phyloP scores from a whole-genome alignment of 2,113 vertebrate genomes.

The Trichomycterus rosablanca region DNA sequence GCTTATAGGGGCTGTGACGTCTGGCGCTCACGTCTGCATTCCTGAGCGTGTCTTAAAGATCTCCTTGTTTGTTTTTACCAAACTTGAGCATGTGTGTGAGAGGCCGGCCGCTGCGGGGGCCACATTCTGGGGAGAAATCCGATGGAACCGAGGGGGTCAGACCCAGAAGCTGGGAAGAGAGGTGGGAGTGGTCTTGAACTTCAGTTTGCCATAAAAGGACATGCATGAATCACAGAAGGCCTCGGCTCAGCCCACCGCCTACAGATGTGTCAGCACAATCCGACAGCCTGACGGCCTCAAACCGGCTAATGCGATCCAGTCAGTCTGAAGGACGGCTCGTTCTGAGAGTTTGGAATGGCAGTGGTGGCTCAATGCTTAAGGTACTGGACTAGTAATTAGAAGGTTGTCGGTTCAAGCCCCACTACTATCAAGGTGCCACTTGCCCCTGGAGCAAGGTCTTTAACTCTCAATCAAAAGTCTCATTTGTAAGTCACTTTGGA shows the following conservation, averaged over 20 bases:
- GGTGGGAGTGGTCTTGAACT: constrained; percentile 26
- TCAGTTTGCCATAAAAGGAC: constrained; percentile 55
- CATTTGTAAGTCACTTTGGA: too few species aligned
- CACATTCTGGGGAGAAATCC: constrained; percentile 36
- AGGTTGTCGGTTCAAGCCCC: too few species aligned
- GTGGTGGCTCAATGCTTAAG: too few species aligned
- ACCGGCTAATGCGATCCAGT: neutral
- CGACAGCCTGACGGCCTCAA: constrained; percentile 25
- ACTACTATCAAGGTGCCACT: too few species aligned
- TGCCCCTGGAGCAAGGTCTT: too few species aligned
- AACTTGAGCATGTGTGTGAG: constrained; percentile 47
- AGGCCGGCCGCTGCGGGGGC: constrained; percentile 2
- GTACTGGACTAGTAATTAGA: too few species aligned
- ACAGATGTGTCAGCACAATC: constrained; percentile 53
- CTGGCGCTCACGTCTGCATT: constrained; percentile 26
- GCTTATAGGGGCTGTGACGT: constrained; percentile 14
- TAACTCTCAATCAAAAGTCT: too few species aligned
- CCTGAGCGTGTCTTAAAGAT: constrained; percentile 24
- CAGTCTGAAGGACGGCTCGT: too few species aligned
- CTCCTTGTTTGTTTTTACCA: constrained; percentile 48
- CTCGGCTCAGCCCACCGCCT: constrained; percentile 20
- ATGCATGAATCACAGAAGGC: constrained; percentile 51
- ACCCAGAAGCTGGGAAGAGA: constrained; percentile 19
- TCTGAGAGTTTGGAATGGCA: too few species aligned
- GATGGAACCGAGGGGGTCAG: constrained; percentile 36